Evolutionary conservation across 1,140 invertebrate species (phyloP), one percentile per base, ranked within the genome.

Genomic region (Adoxophyes honmai): DNA sequence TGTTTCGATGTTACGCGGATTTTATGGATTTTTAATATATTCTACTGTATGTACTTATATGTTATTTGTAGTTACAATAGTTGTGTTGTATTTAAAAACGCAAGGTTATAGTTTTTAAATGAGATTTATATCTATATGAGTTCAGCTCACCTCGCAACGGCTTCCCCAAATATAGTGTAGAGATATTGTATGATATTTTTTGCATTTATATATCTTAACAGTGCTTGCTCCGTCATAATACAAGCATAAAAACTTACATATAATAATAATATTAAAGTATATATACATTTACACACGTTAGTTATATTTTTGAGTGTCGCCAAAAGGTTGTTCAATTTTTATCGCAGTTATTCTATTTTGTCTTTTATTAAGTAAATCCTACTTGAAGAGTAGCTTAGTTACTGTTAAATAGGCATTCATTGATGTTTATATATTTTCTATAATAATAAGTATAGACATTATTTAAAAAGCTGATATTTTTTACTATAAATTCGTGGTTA

Each of bases 1-100:
- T 66, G 51, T 68, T 66, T 60, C 52, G 57, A 57, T 64, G 59
- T 64, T 57, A 37, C 34, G 48, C 48, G 10, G 13, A 44, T 56
- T 52, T 51, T 35, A 16, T 37, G 48, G 10, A 33, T 52, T 55
- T 48, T 33, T 10, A 48, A 28, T 3, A 28, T 28, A 28, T 48
- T 48, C 42, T 21, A 28, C 21, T 28, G 5, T 5, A 48, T 11
- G 6, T 11, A 21, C 16, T 28, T 28, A 18, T 44, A 18, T 48
- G 42, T 48, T 48, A 11, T 28, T 2, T 11, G 6, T 48, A 48
- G 21, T n/a, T n/a, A n/a, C n/a, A 21, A 4, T 18, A 33, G 21
- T 28, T 48, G 11, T 48, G 8, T 48, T 11, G 42, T 48, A 33
- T 4, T 21, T 15, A 44, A n/a, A 33, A 18, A n/a, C 21, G 21